Evolutionary conservation across 2,113 vertebrate genomes (phyloP).

Genomic region (Amazona guildingii): DNA sequence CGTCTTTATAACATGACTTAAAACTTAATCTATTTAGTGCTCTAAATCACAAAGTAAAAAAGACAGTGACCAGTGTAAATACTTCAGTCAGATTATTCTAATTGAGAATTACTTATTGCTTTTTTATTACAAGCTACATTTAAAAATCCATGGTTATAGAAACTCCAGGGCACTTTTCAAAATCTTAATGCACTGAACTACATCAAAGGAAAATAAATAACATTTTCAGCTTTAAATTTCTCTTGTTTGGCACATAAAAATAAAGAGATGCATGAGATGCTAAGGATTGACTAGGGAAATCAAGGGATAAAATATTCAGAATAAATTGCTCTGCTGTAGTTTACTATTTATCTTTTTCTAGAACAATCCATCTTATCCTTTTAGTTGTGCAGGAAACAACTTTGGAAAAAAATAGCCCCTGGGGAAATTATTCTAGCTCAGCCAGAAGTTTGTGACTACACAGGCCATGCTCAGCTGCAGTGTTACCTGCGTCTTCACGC

Average conservation of each 20-base stretch:
- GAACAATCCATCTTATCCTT: neutral
- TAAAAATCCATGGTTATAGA: neutral
- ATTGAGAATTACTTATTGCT: constrained; percentile 1
- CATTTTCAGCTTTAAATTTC: neutral
- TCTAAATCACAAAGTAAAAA: constrained; percentile 6
- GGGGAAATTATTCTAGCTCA: neutral
- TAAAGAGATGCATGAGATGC: neutral
- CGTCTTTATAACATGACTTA: neutral
- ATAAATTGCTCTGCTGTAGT: neutral
- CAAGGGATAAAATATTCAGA: neutral
- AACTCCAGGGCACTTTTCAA: neutral
- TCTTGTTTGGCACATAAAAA: neutral
- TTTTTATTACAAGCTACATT: neutral
- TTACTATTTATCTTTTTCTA: neutral
- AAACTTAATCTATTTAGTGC: constrained; percentile 1
- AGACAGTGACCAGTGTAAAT: neutral
- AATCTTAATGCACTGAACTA: neutral
- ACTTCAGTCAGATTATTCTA: constrained; percentile 31
- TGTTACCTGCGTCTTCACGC: neutral
- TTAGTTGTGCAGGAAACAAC: neutral
- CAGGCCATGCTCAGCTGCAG: neutral
- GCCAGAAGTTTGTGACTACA: neutral
- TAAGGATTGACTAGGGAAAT: neutral
- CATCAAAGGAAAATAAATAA: constrained; percentile 7
- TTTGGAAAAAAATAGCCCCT: neutral